phyloP scores from a whole-genome alignment of 92 coral and sea anemone genomes.

The Blastomussa wellsi region DNA sequence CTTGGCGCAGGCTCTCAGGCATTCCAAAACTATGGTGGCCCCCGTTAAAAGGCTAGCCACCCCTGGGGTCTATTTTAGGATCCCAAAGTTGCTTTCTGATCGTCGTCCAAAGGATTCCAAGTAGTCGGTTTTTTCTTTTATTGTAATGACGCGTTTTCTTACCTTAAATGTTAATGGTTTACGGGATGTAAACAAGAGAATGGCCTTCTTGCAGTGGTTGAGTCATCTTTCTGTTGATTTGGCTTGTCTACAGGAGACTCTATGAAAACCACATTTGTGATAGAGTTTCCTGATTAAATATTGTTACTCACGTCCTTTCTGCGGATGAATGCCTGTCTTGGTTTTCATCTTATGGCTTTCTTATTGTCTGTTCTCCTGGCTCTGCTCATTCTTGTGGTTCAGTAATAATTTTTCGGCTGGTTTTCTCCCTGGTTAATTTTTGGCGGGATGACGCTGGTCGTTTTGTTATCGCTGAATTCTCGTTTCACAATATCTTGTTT shows the following conservation, averaged over 20 bases:
- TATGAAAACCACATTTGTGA: no score
- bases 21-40: no score
- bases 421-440: neutral
- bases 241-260: conserved; percentile 9
- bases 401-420: neutral
- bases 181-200: neutral
- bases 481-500: neutral
- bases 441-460: neutral
- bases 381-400: neutral
- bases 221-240: neutral
- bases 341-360: neutral
- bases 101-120: no score
- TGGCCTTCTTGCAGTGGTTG: conserved; percentile 6
- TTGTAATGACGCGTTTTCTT: neutral
- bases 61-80: no score
- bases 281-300: no score
- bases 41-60: no score
- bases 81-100: no score
- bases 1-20: no score
- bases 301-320: no score
- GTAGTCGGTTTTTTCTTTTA: no score
- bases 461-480: neutral
- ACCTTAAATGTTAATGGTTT: conserved; percentile 6
- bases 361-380: neutral
- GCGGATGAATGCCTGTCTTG: neutral